Conservation (phyloP, 2,888 invertebrate genomes). For the Drosophila diplacantha region DNA sequence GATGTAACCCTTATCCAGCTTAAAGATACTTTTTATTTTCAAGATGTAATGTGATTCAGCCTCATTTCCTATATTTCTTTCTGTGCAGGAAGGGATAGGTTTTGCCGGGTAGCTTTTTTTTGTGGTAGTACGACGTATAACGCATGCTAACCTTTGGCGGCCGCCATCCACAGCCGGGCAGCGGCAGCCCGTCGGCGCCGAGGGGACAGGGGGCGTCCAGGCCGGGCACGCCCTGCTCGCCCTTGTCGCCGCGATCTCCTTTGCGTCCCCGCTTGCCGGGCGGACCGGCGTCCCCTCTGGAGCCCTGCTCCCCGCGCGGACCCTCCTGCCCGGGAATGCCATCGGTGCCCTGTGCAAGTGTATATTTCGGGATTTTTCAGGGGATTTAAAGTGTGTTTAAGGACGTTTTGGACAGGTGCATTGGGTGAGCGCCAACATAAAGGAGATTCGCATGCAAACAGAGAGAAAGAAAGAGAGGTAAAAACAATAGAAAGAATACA, state of each 20-base stretch:
- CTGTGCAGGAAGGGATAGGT: slow-evolving; percentile 1
- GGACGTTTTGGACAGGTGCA: slow-evolving; percentile 16
- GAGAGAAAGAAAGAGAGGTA: slow-evolving; percentile 13
- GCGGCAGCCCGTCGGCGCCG: slow-evolving; percentile 95
- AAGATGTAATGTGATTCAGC: background rate
- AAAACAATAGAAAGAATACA: slow-evolving; percentile 51
- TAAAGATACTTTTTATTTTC: background rate
- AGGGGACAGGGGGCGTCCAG: slow-evolving; percentile 99
- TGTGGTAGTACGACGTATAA: slow-evolving; percentile 23
- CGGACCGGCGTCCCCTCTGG: slow-evolving; percentile 87
- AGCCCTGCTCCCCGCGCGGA: slow-evolving; percentile 92
- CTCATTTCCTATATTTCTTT: slow-evolving; percentile 3
- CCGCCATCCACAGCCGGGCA: slow-evolving; percentile 97
- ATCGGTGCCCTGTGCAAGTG: slow-evolving; percentile 85
- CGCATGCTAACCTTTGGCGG: slow-evolving; percentile 85
- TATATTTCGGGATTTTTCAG: slow-evolving; percentile 28
- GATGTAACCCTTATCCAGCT: background rate
- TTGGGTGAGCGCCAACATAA: slow-evolving; percentile 44
- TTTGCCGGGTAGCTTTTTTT: background rate
- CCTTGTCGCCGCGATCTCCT: slow-evolving; percentile 95
- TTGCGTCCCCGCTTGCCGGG: slow-evolving; percentile 93
- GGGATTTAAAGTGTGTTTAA: slow-evolving; percentile 32
- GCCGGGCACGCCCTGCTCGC: slow-evolving; percentile 97
- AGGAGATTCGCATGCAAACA: slow-evolving; percentile 56
- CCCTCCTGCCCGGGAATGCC: slow-evolving; percentile 96